A percentile compares a stretch with the other conserved stretches of the same genome.
These are phyloP conservation scores for Lonchura striata DNA, from an alignment of 2,113 vertebrate species.

Conservation along the genomic window DNA sequence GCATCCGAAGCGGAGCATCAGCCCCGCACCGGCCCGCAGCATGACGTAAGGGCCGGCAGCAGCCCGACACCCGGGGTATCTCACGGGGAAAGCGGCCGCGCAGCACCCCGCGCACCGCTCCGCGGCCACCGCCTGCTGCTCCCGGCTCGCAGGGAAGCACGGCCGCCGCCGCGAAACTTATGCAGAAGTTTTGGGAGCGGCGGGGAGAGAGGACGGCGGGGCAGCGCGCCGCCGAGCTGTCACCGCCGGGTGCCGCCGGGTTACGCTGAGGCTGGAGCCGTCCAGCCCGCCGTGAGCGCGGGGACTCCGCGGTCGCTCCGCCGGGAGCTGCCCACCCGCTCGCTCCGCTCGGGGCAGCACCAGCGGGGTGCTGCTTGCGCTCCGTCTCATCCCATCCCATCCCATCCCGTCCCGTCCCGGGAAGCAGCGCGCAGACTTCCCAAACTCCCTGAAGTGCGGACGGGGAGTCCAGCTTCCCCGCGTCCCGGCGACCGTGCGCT, in stretches of 20 bases:
- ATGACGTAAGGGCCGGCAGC: conserved; percentile 89
- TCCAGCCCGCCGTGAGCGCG: not conserved
- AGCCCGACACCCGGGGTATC: conserved; percentile 69
- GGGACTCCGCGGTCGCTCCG: not conserved
- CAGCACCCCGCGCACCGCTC: not conserved
- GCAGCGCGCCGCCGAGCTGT: not conserved
- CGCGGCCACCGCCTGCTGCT: not conserved
- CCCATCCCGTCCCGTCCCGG: not conserved
- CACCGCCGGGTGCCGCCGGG: not conserved
- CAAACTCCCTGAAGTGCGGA: not conserved
- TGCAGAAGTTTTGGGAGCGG: not conserved
- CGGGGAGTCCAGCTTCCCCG: not conserved
- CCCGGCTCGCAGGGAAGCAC: not conserved
- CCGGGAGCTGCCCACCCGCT: not conserved
- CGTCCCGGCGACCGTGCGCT: not conserved
- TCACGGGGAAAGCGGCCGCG: conserved; percentile 6
- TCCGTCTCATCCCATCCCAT: not conserved
- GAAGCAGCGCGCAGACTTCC: not conserved
- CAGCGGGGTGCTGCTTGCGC: not conserved
- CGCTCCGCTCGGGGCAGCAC: not conserved
- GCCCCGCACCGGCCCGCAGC: conserved; percentile 87
- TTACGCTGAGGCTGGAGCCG: not conserved
- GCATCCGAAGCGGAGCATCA: conserved; percentile 83
- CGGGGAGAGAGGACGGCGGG: not conserved
- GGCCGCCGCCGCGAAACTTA: conserved; percentile 45